Percentiles rank a stretch among this genome's conserved stretches.
Conservation (phyloP, 2,888 invertebrate species). For the Germaria angustata region DNA sequence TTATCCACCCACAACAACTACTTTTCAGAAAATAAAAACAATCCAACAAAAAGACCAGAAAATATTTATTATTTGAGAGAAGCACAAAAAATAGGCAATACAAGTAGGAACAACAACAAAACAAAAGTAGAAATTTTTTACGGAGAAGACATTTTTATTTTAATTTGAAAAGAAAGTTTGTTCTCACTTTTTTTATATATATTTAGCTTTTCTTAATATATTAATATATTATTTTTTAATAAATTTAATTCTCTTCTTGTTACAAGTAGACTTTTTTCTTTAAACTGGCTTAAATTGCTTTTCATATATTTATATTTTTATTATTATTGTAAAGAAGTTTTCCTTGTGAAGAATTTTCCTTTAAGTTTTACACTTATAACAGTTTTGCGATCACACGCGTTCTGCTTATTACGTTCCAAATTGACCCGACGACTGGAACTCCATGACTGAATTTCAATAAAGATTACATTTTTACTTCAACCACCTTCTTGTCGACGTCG, state of each 20-base stretch:
- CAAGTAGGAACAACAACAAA: slow-evolving; percentile 3
- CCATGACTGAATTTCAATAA: slow-evolving; percentile 76
- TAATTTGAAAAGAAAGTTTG: neutral
- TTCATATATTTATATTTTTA: neutral
- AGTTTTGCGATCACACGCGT: slow-evolving; percentile 69
- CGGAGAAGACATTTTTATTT: neutral
- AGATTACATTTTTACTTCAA: slow-evolving; percentile 54
- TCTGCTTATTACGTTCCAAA: slow-evolving; percentile 74
- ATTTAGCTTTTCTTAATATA: neutral
- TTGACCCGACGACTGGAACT: slow-evolving; percentile 80
- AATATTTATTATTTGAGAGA: slow-evolving; percentile 50
- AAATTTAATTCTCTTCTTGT: neutral
- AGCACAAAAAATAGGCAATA: slow-evolving; percentile 8
- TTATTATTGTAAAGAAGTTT: neutral
- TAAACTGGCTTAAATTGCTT: neutral
- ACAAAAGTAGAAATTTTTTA: slow-evolving; percentile 15
- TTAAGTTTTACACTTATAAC: slow-evolving; percentile 26
- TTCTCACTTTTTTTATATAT: neutral
- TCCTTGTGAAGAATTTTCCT: neutral
- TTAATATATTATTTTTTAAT: neutral
- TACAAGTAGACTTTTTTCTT: neutral
- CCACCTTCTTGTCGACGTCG: slow-evolving; percentile 51
- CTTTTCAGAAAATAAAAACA: too few species aligned
- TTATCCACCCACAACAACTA: slow-evolving; percentile 9
- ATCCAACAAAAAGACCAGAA: slow-evolving; percentile 2